These are phyloP conservation scores for Ariopsis seemanni DNA, from an alignment of 2,113 vertebrate genomes.

Conservation along the genomic window DNA sequence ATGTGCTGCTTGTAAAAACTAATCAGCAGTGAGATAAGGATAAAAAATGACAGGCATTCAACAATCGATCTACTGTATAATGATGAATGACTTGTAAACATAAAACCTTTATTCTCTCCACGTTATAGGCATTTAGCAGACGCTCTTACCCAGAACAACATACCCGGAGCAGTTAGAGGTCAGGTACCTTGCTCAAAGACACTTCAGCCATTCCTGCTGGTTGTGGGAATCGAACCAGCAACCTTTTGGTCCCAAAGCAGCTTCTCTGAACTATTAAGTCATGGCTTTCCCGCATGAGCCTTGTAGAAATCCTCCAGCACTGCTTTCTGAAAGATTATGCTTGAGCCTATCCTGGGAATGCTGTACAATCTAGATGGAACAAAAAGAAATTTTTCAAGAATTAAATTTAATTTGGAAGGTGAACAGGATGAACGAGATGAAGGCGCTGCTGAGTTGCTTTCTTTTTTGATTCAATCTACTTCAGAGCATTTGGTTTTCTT, in stretches of 20 bases:
- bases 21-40: not conserved
- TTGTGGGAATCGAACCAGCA: too few relatives aligned
- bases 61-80: too few relatives aligned
- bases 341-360: not conserved
- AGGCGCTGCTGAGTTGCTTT: not conserved
- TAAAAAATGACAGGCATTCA: not conserved
- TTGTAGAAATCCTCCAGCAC: not conserved
- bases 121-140: too few relatives aligned
- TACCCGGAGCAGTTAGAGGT: too few relatives aligned
- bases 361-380: not conserved
- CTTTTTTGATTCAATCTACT: not conserved
- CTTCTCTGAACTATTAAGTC: too few relatives aligned
- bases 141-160: too few relatives aligned
- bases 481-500: not conserved
- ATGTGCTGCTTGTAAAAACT: not conserved
- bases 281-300: too few relatives aligned
- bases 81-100: too few relatives aligned
- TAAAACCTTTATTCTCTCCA: not conserved
- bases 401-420: not conserved
- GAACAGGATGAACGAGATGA: not conserved
- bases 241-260: too few relatives aligned
- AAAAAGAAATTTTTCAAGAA: not conserved
- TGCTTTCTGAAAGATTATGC: not conserved
- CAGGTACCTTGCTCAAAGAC: too few relatives aligned
- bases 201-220: too few relatives aligned